Evolutionary conservation across 2,888 invertebrate genomes (phyloP).

Genomic region (Anodontia alba): DNA sequence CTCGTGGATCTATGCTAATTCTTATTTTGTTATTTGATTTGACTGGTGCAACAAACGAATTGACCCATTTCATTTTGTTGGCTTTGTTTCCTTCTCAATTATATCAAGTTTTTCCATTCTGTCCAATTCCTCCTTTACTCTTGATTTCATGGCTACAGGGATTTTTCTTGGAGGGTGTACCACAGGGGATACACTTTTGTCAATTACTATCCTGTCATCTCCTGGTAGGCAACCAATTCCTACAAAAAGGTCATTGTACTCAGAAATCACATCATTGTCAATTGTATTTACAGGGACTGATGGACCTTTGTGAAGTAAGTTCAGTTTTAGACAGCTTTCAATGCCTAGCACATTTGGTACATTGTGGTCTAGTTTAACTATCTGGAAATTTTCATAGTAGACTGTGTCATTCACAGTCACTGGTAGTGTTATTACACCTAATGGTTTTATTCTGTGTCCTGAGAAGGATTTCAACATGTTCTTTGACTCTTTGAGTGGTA

Average conservation of each 20-base stretch:
- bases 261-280: conserved; percentile 3
- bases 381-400: not conserved
- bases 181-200: conserved; percentile 44
- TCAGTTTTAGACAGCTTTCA: not conserved
- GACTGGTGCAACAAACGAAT: conserved; percentile 50
- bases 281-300: not conserved
- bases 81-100: conserved; percentile 52
- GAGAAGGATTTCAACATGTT: conserved; percentile 39
- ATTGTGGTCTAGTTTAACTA: not conserved
- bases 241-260: conserved; percentile 36
- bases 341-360: not conserved
- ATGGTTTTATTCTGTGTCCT: conserved; percentile 37
- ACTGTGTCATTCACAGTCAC: conserved; percentile 5
- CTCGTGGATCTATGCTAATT: conserved; percentile 51
- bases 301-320: not conserved
- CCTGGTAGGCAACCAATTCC: conserved; percentile 52
- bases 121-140: conserved; percentile 52
- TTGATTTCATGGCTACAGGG: conserved; percentile 48
- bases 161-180: conserved; percentile 55
- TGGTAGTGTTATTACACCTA: conserved; percentile 31
- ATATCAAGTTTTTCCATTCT: conserved; percentile 48
- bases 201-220: conserved; percentile 29
- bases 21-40: conserved; percentile 39
- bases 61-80: conserved; percentile 65
- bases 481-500: conserved; percentile 27